phyloP scores from a whole-genome alignment of 2,888 invertebrate species.

The Ichneumoninae sp. region DNA sequence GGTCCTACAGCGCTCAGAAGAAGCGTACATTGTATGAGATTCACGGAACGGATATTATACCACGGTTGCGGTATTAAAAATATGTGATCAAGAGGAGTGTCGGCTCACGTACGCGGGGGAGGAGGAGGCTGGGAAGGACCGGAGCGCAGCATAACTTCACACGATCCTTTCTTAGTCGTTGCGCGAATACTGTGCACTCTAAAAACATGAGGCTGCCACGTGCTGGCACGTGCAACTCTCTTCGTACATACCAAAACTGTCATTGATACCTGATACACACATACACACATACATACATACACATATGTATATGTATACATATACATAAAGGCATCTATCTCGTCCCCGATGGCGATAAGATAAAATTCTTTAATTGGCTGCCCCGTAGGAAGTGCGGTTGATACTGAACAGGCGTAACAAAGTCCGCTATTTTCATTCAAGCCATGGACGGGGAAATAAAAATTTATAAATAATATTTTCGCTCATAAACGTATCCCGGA shows the following conservation, averaged over 20 bases:
- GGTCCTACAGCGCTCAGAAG: not conserved
- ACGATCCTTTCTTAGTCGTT: conserved; percentile 23
- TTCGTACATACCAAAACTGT: not conserved
- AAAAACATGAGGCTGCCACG: conserved; percentile 57
- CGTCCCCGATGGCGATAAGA: conserved; percentile 12
- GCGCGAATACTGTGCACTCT: conserved; percentile 54
- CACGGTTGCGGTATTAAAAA: conserved; percentile 59
- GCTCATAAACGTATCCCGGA: conserved; percentile 22
- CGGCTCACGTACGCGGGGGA: conserved; percentile 49
- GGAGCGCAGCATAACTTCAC: conserved; percentile 22
- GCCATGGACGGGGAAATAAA: not conserved
- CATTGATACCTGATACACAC: conserved; percentile 18
- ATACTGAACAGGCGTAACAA: not conserved
- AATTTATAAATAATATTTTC: conserved; percentile 16
- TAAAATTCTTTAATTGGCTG: conserved; percentile 10
- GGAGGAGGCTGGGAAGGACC: conserved; percentile 6
- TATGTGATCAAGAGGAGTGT: conserved; percentile 53
- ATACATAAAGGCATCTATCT: conserved; percentile 1
- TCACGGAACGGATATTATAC: conserved; percentile 20
- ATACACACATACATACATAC: not conserved
- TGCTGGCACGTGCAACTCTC: conserved; percentile 18
- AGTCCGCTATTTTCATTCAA: conserved; percentile 2
- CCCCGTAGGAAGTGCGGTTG: conserved; percentile 24
- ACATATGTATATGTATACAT: not conserved
- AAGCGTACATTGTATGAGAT: not conserved